phyloP scores from a whole-genome alignment of 2,113 vertebrate species.

The Tragelaphus scriptus region DNA sequence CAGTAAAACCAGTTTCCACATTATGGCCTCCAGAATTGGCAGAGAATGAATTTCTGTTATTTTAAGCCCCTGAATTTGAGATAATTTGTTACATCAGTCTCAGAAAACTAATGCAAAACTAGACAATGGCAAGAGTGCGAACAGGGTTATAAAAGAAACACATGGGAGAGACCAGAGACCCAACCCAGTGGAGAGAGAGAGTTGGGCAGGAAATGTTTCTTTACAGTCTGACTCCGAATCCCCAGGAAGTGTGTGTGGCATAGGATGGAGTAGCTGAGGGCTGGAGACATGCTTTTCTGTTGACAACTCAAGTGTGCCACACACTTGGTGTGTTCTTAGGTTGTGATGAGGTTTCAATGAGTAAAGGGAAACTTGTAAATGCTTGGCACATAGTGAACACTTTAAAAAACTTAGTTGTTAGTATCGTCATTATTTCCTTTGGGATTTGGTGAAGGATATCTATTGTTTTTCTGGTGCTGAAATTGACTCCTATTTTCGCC shows the following conservation, averaged over 20 bases:
- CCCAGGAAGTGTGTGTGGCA: background rate
- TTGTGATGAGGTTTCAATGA: background rate
- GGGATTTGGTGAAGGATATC: background rate
- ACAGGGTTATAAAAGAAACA: background rate
- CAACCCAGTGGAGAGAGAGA: background rate
- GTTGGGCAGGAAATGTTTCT: background rate
- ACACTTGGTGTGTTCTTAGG: background rate
- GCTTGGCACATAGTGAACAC: background rate
- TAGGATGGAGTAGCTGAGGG: background rate
- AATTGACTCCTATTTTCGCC: background rate
- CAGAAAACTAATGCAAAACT: background rate
- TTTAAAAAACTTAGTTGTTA: background rate
- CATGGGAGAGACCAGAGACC: background rate
- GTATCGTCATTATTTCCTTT: background rate
- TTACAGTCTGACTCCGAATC: background rate
- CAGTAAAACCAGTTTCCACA: background rate
- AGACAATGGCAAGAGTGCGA: background rate
- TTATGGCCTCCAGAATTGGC: background rate
- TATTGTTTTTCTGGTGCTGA: background rate
- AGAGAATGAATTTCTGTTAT: background rate
- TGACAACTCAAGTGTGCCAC: background rate
- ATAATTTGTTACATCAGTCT: background rate
- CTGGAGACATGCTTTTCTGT: background rate
- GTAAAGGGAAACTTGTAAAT: background rate
- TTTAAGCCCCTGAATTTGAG: background rate